Evolutionary conservation across 2,888 invertebrate species (phyloP).

Genomic region (Antheraea assamensis): DNA sequence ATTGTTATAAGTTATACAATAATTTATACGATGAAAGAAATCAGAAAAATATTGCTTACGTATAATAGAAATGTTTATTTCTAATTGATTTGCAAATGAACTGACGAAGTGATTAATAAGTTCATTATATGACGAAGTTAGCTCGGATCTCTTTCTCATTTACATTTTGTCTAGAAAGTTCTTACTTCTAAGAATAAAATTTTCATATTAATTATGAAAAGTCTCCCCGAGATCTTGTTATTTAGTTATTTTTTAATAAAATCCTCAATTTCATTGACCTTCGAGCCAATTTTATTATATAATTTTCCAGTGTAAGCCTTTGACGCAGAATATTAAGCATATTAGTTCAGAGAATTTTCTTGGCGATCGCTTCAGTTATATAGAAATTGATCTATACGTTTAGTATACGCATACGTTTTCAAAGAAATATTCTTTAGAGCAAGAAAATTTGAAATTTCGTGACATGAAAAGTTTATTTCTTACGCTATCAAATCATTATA

Average conservation of each 20-base stretch:
- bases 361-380: too few relatives aligned
- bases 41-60: not conserved
- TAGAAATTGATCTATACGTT: too few relatives aligned
- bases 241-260: not conserved
- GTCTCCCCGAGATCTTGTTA: not conserved
- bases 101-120: not conserved
- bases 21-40: not conserved
- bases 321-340: not conserved
- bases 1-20: too few relatives aligned
- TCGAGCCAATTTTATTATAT: not conserved
- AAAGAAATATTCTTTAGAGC: too few relatives aligned
- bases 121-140: not conserved
- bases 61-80: not conserved
- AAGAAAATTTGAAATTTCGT: too few relatives aligned
- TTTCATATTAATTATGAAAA: not conserved
- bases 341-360: too few relatives aligned
- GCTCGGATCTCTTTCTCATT: not conserved
- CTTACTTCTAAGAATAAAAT: not conserved
- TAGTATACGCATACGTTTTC: too few relatives aligned
- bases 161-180: conserved; percentile 6
- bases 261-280: not conserved
- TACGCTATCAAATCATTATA: too few relatives aligned
- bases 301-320: not conserved
- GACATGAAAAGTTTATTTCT: too few relatives aligned
- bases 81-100: not conserved